Percentiles rank a stretch among this genome's conserved stretches.
Conservation (phyloP, 2,888 invertebrate species). For the Lomographa bimaculata region DNA sequence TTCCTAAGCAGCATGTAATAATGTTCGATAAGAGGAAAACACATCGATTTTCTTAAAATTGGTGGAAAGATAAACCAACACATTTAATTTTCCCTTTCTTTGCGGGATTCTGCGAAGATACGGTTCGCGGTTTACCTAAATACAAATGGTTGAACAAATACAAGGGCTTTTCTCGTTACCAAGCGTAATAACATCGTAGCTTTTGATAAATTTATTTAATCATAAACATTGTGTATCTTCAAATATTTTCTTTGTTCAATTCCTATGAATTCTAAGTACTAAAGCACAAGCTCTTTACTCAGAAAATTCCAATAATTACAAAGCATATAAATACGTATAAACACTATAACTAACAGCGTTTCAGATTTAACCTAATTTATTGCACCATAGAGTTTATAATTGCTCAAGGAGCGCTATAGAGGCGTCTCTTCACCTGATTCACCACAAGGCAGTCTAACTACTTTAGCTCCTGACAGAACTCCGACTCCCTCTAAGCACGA, state of each 20-base stretch:
- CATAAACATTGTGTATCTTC: neutral
- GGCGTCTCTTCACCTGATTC: slow-evolving; percentile 74
- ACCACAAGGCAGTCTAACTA: slow-evolving; percentile 65
- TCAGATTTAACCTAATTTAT: slow-evolving; percentile 49
- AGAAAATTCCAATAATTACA: slow-evolving; percentile 47
- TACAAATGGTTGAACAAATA: slow-evolving; percentile 3
- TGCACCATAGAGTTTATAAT: slow-evolving; percentile 68
- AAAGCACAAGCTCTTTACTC: slow-evolving; percentile 54
- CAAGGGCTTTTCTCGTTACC: neutral
- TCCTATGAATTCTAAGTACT: slow-evolving; percentile 37
- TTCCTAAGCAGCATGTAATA: too few relatives aligned
- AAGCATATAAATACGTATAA: slow-evolving; percentile 53
- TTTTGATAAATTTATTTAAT: neutral
- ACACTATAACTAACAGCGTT: slow-evolving; percentile 41
- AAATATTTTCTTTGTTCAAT: slow-evolving; percentile 27
- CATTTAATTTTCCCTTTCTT: slow-evolving; percentile 3
- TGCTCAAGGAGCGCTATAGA: slow-evolving; percentile 64
- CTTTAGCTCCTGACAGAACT: slow-evolving; percentile 69
- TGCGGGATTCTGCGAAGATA: slow-evolving; percentile 5
- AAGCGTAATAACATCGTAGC: neutral
- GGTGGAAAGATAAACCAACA: slow-evolving; percentile 12
- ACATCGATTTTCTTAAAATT: slow-evolving; percentile 9
- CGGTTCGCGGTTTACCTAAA: slow-evolving; percentile 5
- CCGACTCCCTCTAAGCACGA: slow-evolving; percentile 76
- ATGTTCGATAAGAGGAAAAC: slow-evolving; percentile 5